A percentile compares a stretch with the other conserved stretches of the same genome.
Evolutionary conservation across 2,888 invertebrate species (phyloP).

Genomic region (Chrysodeixis includens): DNA sequence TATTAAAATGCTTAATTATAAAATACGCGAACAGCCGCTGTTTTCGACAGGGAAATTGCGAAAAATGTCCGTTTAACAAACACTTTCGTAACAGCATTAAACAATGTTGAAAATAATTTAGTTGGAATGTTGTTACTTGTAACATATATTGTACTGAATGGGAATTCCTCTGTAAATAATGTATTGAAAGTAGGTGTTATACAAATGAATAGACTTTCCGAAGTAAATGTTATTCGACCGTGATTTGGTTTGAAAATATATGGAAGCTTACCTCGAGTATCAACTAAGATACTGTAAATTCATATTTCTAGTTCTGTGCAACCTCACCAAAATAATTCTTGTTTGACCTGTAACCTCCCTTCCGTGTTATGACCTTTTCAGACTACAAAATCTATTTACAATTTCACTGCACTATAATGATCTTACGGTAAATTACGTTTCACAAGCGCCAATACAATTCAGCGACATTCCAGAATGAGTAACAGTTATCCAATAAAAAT

Average conservation of each 20-base stretch:
- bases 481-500: slow-evolving; percentile 40
- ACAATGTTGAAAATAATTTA: slow-evolving; percentile 24
- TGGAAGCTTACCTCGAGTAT: background rate
- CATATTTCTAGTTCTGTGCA: background rate
- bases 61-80: slow-evolving; percentile 19
- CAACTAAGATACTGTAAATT: background rate
- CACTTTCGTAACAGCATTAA: slow-evolving; percentile 20
- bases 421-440: background rate
- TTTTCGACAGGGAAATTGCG: slow-evolving; percentile 49
- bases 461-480: slow-evolving; percentile 37
- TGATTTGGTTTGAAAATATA: too few relatives aligned
- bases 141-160: slow-evolving; percentile 5
- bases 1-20: slow-evolving; percentile 35
- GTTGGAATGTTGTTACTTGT: slow-evolving; percentile 17
- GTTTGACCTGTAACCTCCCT: background rate
- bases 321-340: background rate
- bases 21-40: slow-evolving; percentile 56
- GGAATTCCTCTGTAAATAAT: background rate
- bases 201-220: background rate
- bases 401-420: background rate
- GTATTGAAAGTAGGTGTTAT: background rate
- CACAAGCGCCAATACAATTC: slow-evolving; percentile 5
- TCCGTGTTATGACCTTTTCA: background rate
- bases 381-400: background rate
- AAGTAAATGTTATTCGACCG: background rate